Evolutionary conservation across 2,113 vertebrate genomes (phyloP), one percentile per base, ranked within the genome.

Genomic region (Taurulus bubalis): DNA sequence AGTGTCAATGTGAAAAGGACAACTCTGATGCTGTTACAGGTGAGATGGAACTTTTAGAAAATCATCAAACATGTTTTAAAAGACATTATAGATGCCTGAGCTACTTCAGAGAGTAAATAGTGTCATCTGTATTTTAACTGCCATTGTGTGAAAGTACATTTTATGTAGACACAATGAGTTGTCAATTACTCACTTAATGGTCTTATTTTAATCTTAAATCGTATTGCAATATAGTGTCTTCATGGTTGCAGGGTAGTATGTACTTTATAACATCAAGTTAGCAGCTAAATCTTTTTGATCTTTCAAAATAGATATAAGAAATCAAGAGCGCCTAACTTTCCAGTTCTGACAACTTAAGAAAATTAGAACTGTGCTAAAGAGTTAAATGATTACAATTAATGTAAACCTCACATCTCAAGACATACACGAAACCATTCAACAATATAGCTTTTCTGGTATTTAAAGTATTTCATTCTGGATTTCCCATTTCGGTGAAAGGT

Each of bases 1-100:
- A 92, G 72, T 95, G 93, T 79, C 85, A 84, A 24, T 94, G 94
- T 74, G 85, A 87, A 15, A 59, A 60, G 3, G 70, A 85, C 51
- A 66, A 30, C 28, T 36, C 67, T 45, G 86, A 88, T 74, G 84
- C 62, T 42, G 67, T 34, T 42, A 34, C 85, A 68, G 92, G 93
- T 94, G 59, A 83, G 83, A 67, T 1, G 3, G 1, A 45, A 34
- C 6, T 0, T 56, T 30, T 16, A 4, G 24, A 40, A 30, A 47
- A 8, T 47, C 24, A 20, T 47, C 10, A 64, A 36, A 36, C 3
- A 15, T 47, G 6, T 2, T 20, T 62, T 67, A 24, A 53, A 22
- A 51, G 1, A 58, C 28, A 18, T 32, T n/a, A 30, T 51, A 51
- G 8, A 49, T 59, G 38, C 38, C 22, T 18, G 20, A 1, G 10